Evolutionary conservation across 2,888 invertebrate genomes (phyloP).

Genomic region (Copidosoma aretas): DNA sequence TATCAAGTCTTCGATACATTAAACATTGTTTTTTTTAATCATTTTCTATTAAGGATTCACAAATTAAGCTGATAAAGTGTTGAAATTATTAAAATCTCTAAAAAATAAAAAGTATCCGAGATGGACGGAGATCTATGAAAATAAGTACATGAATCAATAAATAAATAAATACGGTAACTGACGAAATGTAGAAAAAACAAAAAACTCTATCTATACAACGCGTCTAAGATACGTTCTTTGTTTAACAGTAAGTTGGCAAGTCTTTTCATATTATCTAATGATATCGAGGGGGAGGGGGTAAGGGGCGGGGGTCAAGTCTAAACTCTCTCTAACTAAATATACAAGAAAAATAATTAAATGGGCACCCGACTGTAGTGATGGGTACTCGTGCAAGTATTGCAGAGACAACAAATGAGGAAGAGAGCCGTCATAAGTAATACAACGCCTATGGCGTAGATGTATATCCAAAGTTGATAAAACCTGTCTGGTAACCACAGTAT

Average conservation of each 20-base stretch:
- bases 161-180: not conserved
- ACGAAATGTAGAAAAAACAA: not conserved
- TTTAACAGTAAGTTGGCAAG: slow-evolving; percentile 25
- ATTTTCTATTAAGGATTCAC: not conserved
- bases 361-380: slow-evolving; percentile 53
- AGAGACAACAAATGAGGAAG: slow-evolving; percentile 48
- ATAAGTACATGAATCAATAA: not conserved
- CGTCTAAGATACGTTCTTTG: slow-evolving; percentile 8
- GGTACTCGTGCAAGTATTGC: slow-evolving; percentile 38
- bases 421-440: slow-evolving; percentile 51
- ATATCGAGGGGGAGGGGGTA: not conserved
- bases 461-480: slow-evolving; percentile 70
- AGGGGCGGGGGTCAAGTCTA: slow-evolving; percentile 23
- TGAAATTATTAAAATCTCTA: not conserved
- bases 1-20: not conserved
- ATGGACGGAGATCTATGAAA: not conserved
- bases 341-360: slow-evolving; percentile 31
- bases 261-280: slow-evolving; percentile 5
- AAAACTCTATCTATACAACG: not conserved
- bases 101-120: not conserved
- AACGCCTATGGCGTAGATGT: slow-evolving; percentile 61
- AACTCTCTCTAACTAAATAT: slow-evolving; percentile 26
- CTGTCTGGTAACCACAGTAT: slow-evolving; percentile 80
- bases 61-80: not conserved
- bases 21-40: not conserved